Conservation (phyloP, 2,797 vertebrate genomes). For the Clangula hyemalis region DNA sequence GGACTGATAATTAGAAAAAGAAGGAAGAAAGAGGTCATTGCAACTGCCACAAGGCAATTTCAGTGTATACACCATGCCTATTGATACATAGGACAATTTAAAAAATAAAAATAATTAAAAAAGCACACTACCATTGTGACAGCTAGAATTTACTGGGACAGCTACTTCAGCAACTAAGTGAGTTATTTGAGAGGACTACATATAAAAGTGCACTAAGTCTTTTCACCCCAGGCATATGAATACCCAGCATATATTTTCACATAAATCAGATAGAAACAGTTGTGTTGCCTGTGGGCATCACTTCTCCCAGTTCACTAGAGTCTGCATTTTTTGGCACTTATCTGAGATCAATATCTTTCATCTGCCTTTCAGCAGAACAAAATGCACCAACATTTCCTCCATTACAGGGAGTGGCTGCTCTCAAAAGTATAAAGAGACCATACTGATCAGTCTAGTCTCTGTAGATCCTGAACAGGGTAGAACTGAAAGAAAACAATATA, state of each 20-base stretch:
- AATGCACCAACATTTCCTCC: neutral
- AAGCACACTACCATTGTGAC: rapidly evolving
- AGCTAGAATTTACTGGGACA: neutral
- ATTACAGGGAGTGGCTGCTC: neutral
- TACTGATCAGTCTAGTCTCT: neutral
- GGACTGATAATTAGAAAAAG: neutral
- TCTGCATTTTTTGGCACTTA: neutral
- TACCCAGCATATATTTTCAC: neutral
- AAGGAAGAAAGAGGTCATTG: neutral
- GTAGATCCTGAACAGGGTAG: neutral
- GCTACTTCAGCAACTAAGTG: neutral
- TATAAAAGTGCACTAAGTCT: neutral
- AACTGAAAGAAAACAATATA: neutral
- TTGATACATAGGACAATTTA: neutral
- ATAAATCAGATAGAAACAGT: neutral
- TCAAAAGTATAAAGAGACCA: neutral
- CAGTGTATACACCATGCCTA: neutral
- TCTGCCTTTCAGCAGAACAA: neutral
- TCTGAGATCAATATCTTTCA: neutral
- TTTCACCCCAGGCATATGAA: neutral
- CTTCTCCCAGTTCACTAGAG: neutral
- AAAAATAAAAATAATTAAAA: rapidly evolving
- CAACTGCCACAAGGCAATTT: neutral
- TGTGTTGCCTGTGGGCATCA: neutral
- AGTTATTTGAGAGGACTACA: neutral